Evolutionary conservation across 2,113 vertebrate species (phyloP).

Genomic region (Helogale parvula): DNA sequence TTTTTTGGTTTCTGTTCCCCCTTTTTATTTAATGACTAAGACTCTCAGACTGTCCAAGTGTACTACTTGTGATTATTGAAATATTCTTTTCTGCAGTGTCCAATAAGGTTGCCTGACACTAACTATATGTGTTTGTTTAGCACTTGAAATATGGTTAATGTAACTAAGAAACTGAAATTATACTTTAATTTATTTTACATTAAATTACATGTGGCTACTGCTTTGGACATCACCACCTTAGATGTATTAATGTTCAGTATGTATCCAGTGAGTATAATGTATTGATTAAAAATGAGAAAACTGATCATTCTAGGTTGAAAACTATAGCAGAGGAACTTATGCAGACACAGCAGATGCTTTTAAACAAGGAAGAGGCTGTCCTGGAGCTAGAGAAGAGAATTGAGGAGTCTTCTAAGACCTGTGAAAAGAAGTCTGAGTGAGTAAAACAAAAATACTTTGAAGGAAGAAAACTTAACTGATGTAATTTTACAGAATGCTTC

Average conservation of each 20-base stretch:
- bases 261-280: background rate
- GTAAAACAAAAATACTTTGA: conserved; percentile 72
- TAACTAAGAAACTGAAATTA: background rate
- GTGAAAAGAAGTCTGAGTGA: conserved; percentile 95
- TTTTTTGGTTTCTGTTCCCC: background rate
- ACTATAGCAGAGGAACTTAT: conserved; percentile 92
- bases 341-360: conserved; percentile 93
- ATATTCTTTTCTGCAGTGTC: background rate
- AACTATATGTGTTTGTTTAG: background rate
- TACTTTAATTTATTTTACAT: background rate
- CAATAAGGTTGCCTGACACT: background rate
- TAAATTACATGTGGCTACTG: background rate
- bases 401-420: conserved; percentile 90
- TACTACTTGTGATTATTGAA: background rate
- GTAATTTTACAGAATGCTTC: background rate
- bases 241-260: background rate
- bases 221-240: background rate
- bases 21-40: background rate
- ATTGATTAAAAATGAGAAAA: conserved; percentile 56
- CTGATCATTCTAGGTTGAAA: conserved; percentile 89
- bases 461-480: background rate
- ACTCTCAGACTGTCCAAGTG: background rate
- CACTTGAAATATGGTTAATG: background rate
- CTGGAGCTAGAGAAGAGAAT: conserved; percentile 93
- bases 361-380: conserved; percentile 92